Conservation (phyloP, 2,888 invertebrate genomes). For the Syrphus vitripennis region DNA sequence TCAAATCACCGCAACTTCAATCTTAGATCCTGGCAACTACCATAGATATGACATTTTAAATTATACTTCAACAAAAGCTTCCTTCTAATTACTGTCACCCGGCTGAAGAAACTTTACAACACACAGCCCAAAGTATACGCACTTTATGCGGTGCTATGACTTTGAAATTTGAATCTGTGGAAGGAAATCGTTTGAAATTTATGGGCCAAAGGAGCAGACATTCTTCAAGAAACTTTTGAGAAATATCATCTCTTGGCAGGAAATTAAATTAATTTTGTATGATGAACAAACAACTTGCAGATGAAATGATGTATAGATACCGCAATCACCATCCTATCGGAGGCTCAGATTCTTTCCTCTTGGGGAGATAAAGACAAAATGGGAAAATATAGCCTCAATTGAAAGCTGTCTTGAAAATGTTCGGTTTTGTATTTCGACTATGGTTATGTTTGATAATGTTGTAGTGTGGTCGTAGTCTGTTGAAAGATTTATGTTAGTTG, state of each 20-base stretch:
- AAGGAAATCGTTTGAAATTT: conserved; percentile 16
- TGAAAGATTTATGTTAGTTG: background rate
- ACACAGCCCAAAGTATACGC: background rate
- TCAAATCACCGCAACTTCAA: conserved; percentile 6
- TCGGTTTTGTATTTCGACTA: conserved; percentile 5
- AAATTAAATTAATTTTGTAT: conserved; percentile 54
- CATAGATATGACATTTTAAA: conserved; percentile 35
- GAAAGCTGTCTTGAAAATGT: background rate
- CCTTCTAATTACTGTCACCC: conserved; percentile 54
- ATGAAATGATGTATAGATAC: conserved; percentile 15
- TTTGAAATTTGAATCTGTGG: background rate
- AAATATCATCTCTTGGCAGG: conserved; percentile 32
- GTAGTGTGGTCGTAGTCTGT: background rate
- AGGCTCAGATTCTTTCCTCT: background rate
- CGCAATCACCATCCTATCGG: background rate
- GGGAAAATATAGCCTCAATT: background rate
- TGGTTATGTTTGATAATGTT: no score
- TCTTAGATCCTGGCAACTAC: conserved; percentile 7
- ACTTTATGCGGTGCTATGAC: no score
- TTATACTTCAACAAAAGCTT: conserved; percentile 41
- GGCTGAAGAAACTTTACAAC: conserved; percentile 45
- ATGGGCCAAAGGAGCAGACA: conserved; percentile 32
- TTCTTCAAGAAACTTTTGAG: conserved; percentile 35
- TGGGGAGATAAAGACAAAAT: background rate
- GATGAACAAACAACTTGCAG: background rate